phyloP scores from a whole-genome alignment of 2,797 vertebrate genomes.

The Halcyon badia region DNA sequence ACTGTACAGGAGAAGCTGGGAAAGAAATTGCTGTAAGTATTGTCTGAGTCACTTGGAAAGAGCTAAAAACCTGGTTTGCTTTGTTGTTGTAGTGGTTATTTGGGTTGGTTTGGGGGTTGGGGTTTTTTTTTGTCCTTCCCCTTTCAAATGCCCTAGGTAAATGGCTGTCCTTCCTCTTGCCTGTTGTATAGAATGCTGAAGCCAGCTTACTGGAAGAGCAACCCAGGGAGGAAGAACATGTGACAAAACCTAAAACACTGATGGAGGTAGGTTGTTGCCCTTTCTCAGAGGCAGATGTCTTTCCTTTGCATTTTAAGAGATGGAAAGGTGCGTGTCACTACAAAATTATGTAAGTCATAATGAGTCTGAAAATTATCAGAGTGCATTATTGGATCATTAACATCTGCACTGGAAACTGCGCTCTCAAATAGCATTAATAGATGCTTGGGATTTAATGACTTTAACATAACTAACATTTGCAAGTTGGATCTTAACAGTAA shows the following conservation, averaged over 20 bases:
- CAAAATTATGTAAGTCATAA: not conserved
- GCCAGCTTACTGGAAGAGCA: constrained; percentile 79
- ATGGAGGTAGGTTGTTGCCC: constrained; percentile 85
- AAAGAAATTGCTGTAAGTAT: constrained; percentile 87
- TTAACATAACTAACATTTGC: not conserved
- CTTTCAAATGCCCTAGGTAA: not conserved
- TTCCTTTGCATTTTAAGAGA: not conserved
- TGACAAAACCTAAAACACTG: constrained; percentile 88
- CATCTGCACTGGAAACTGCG: not conserved
- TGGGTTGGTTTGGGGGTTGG: too few relatives aligned
- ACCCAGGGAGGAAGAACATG: constrained; percentile 74
- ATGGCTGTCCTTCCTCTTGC: not conserved
- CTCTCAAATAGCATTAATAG: not conserved
- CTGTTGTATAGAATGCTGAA: constrained; percentile 71
- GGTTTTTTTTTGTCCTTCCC: not conserved
- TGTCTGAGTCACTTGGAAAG: not conserved
- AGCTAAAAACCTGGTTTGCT: not conserved
- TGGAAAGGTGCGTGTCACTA: not conserved
- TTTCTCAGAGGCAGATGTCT: not conserved
- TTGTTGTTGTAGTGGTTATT: not conserved
- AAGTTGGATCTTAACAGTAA: not conserved
- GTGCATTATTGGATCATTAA: not conserved
- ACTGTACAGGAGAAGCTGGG: constrained; percentile 94
- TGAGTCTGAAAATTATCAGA: not conserved
- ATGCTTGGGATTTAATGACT: not conserved